Percentiles rank a stretch among this genome's conserved stretches.
phyloP scores from a whole-genome alignment of 2,113 vertebrate genomes.

The Hippocampus guttulatus region DNA sequence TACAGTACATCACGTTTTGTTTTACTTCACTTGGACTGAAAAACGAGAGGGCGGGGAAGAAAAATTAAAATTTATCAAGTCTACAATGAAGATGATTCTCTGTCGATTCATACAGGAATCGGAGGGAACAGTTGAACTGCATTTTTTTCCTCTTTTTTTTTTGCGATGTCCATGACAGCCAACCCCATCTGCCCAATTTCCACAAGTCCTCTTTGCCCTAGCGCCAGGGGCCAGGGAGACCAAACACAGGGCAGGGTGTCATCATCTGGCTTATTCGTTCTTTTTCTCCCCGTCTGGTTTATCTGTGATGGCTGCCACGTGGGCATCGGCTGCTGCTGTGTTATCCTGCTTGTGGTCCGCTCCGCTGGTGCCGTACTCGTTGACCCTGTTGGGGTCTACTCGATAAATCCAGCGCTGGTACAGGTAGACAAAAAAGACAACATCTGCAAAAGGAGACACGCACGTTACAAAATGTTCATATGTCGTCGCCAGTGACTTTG shows the following conservation, averaged over 20 bases:
- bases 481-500: neutral
- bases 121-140: constrained; percentile 65
- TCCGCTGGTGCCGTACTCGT: constrained; percentile 88
- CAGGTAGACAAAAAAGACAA: constrained; percentile 93
- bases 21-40: constrained; percentile 78
- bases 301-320: constrained; percentile 60
- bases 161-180: constrained; percentile 64
- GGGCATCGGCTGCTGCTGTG: constrained; percentile 30
- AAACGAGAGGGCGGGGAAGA: constrained; percentile 66
- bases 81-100: constrained; percentile 69
- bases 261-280: constrained; percentile 76
- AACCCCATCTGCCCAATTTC: constrained; percentile 56
- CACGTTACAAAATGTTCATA: neutral
- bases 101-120: constrained; percentile 65
- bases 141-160: constrained; percentile 50
- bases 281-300: constrained; percentile 88
- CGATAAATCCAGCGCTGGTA: constrained; percentile 95
- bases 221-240: constrained; percentile 29
- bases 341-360: constrained; percentile 52
- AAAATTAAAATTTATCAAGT: constrained; percentile 65
- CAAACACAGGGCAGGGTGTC: constrained; percentile 13
- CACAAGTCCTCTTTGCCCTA: constrained; percentile 56
- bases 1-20: constrained; percentile 77
- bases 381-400: constrained; percentile 85
- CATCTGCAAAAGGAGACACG: constrained; percentile 67